phyloP scores from a whole-genome alignment of 2,797 vertebrate genomes.

The Acipenser oxyrinchus region DNA sequence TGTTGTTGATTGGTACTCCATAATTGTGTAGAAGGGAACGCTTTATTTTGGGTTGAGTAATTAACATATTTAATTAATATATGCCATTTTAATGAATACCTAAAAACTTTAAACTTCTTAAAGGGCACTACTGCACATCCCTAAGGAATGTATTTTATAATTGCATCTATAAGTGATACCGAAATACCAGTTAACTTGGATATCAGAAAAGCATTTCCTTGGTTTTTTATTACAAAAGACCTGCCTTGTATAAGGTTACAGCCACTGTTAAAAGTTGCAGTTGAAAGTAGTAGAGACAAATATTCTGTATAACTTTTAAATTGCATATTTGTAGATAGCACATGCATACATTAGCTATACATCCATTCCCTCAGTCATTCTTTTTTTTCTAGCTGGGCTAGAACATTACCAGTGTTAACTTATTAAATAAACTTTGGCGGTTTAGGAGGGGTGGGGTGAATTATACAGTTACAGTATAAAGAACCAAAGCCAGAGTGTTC shows the following conservation, averaged over 20 bases:
- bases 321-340: constrained; percentile 30
- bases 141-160: too few relatives aligned
- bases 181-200: too few relatives aligned
- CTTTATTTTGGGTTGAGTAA: too few relatives aligned
- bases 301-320: constrained; percentile 18
- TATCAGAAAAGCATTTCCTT: not conserved
- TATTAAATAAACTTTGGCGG: constrained; percentile 31
- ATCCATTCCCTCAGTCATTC: constrained; percentile 11
- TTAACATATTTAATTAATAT: too few relatives aligned
- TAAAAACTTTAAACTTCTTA: too few relatives aligned
- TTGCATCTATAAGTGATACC: too few relatives aligned
- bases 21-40: too few relatives aligned
- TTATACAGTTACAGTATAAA: constrained; percentile 17
- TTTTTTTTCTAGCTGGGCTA: constrained; percentile 50
- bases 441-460: constrained; percentile 15
- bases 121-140: too few relatives aligned
- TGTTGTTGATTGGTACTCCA: too few relatives aligned
- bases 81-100: too few relatives aligned
- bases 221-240: not conserved
- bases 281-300: not conserved
- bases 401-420: constrained; percentile 33
- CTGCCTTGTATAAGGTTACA: not conserved
- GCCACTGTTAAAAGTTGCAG: not conserved
- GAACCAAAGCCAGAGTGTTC: constrained; percentile 24
- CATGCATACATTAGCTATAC: constrained; percentile 22